Percentiles rank a stretch among this genome's conserved stretches.
Conservation (phyloP, 1,140 invertebrate genomes). For the Eurosta solidaginis region DNA sequence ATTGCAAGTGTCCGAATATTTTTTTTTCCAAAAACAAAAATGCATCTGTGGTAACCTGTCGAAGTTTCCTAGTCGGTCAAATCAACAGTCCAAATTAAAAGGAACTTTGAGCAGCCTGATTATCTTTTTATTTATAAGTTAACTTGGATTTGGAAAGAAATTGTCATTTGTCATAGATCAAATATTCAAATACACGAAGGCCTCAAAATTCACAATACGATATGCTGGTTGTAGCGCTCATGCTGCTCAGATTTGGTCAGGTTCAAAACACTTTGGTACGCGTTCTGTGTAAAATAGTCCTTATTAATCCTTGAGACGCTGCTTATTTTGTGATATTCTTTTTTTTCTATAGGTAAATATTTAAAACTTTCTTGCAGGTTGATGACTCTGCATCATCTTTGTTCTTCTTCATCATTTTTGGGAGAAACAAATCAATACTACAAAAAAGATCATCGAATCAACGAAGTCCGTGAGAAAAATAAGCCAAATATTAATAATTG, state of each 20-base stretch:
- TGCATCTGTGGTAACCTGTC: too few species aligned
- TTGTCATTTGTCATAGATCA: too few species aligned
- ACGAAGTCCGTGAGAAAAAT: constrained; percentile 14
- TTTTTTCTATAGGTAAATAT: neutral
- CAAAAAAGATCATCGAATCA: neutral
- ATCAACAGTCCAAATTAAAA: too few species aligned
- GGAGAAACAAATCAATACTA: neutral
- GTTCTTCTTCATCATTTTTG: neutral
- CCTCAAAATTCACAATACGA: neutral
- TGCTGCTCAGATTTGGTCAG: neutral
- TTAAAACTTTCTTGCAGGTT: neutral
- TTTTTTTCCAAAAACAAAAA: too few species aligned
- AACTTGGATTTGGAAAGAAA: too few species aligned
- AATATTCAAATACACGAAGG: too few species aligned
- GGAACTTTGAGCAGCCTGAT: too few species aligned
- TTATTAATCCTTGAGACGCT: neutral
- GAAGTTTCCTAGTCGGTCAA: too few species aligned
- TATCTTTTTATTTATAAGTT: too few species aligned
- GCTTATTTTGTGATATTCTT: neutral
- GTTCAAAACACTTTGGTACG: neutral
- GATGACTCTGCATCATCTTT: neutral
- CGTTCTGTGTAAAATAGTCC: neutral
- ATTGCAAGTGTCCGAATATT: too few species aligned
- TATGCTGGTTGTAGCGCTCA: neutral
- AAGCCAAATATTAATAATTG: neutral